These are phyloP conservation scores for Emesis furor DNA, from an alignment of 2,888 invertebrate genomes.

Conservation along the genomic window DNA sequence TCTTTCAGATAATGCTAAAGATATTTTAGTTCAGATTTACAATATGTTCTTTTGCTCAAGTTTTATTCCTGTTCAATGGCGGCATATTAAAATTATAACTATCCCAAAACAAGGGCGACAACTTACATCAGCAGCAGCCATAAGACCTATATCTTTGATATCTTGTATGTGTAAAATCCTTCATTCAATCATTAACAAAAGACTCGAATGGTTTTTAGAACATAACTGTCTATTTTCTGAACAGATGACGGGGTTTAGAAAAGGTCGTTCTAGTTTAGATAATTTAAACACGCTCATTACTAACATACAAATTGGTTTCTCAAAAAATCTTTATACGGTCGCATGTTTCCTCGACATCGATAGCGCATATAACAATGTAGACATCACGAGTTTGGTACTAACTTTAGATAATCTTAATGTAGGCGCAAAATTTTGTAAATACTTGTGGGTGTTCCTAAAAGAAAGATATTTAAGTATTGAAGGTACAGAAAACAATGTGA, in stretches of 20 bases:
- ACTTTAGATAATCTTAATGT: conserved; percentile 13
- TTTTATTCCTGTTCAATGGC: no score
- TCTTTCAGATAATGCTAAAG: not conserved
- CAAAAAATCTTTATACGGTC: not conserved
- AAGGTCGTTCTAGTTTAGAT: conserved; percentile 2
- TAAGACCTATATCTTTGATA: conserved; percentile 31
- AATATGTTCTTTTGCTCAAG: not conserved
- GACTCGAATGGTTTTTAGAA: conserved; percentile 32
- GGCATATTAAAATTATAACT: no score
- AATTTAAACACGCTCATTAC: not conserved
- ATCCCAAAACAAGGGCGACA: not conserved
- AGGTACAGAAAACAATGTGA: not conserved
- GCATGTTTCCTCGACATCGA: no score
- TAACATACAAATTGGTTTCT: conserved; percentile 13
- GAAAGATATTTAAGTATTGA: not conserved
- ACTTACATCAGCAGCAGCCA: not conserved
- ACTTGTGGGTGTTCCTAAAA: conserved; percentile 6
- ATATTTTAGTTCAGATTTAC: not conserved
- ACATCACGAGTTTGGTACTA: not conserved
- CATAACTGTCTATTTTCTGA: conserved; percentile 18
- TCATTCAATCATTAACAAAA: conserved; percentile 22
- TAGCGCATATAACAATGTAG: no score
- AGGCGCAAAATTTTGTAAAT: not conserved
- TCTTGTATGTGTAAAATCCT: conserved; percentile 34
- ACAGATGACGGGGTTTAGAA: conserved; percentile 26